Evolutionary conservation across 2,113 vertebrate species (phyloP).

Genomic region (Synodontis membranacea): DNA sequence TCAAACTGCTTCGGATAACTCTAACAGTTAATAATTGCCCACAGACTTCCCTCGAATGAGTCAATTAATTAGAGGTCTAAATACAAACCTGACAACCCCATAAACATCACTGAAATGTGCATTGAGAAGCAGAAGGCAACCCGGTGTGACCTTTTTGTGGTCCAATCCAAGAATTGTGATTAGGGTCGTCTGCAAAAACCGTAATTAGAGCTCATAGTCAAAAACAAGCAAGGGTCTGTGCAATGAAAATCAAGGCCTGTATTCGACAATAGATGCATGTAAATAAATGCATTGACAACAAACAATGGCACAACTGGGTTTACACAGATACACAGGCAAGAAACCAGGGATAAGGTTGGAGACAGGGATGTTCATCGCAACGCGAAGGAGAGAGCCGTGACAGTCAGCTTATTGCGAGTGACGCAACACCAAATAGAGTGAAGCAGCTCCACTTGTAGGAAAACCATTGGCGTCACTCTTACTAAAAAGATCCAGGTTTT

Average conservation of each 20-base stretch:
- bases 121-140: not conserved
- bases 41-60: not conserved
- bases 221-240: not conserved
- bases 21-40: not conserved
- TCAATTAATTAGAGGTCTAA: not conserved
- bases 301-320: not conserved
- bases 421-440: not conserved
- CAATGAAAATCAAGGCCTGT: not conserved
- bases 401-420: not conserved
- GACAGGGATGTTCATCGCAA: not conserved
- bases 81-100: not conserved
- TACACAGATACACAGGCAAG: not conserved
- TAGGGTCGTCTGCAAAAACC: not conserved
- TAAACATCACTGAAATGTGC: not conserved
- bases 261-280: not conserved
- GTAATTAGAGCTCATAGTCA: not conserved
- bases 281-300: not conserved
- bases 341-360: not conserved
- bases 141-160: not conserved
- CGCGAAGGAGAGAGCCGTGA: not conserved
- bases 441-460: not conserved
- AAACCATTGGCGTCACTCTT: not conserved
- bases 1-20: not conserved
- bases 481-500: not conserved
- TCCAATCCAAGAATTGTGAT: not conserved